phyloP scores from a whole-genome alignment of 2,888 invertebrate species.

The Stenoptilia bipunctidactyla region DNA sequence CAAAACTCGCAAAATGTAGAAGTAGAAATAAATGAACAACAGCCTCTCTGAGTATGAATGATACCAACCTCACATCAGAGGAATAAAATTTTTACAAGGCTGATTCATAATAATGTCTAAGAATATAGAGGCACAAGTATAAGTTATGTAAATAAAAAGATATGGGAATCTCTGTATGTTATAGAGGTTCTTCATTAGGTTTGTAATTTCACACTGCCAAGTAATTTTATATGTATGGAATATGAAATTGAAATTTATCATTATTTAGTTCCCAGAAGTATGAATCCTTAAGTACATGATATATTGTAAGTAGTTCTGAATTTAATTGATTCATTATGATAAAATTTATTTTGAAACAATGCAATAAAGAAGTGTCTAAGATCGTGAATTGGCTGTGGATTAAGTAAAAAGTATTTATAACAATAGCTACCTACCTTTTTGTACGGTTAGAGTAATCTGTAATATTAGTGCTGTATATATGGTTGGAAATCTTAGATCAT shows the following conservation, averaged over 20 bases:
- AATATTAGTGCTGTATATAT: slow-evolving; percentile 2
- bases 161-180: slow-evolving; percentile 5
- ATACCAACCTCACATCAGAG: slow-evolving; percentile 6
- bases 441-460: not conserved
- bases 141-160: slow-evolving; percentile 3
- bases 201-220: no score
- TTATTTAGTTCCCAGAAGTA: no score
- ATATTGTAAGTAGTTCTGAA: no score
- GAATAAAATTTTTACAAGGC: slow-evolving; percentile 1
- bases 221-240: no score
- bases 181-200: no score
- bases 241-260: no score
- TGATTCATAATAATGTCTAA: slow-evolving; percentile 1
- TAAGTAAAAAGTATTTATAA: slow-evolving; percentile 9
- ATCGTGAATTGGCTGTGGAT: slow-evolving; percentile 13
- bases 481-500: no score
- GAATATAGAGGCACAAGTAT: slow-evolving; percentile 7
- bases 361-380: not conserved
- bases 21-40: slow-evolving; percentile 43
- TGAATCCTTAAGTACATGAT: no score
- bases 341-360: no score
- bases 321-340: no score
- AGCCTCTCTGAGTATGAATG: slow-evolving; percentile 38
- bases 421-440: slow-evolving; percentile 3
- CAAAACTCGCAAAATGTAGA: slow-evolving; percentile 25